These are phyloP conservation scores for Eilema sororculum DNA, from an alignment of 2,888 invertebrate genomes.

Conservation along the genomic window DNA sequence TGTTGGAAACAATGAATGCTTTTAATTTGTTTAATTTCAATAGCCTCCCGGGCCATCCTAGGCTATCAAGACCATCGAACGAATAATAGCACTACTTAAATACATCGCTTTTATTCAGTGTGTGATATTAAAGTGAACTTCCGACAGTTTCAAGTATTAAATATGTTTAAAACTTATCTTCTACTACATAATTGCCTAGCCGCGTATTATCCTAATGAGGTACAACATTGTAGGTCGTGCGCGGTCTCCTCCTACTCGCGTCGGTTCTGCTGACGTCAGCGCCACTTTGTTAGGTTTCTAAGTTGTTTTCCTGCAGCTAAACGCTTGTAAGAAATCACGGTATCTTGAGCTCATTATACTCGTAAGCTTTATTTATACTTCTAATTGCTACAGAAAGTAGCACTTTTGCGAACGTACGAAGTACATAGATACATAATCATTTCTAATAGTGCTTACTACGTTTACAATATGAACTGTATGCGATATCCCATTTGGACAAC, in stretches of 20 bases:
- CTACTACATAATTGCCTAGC: background rate
- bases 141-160: background rate
- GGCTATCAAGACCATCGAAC: no score
- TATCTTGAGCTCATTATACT: constrained; percentile 21
- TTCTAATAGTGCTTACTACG: no score
- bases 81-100: no score
- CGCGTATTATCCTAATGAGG: constrained; percentile 8
- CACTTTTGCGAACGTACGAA: no score
- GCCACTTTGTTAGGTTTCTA: constrained; percentile 11
- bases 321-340: constrained; percentile 5
- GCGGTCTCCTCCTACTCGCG: no score
- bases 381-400: no score
- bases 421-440: no score
- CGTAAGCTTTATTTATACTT: background rate
- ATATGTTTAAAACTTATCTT: background rate
- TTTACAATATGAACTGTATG: no score
- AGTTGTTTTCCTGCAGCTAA: constrained; percentile 1
- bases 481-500: no score
- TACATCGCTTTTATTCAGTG: background rate
- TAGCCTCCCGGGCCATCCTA: no score
- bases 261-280: background rate
- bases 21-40: no score
- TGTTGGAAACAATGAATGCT: no score
- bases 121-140: background rate
- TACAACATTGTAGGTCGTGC: constrained; percentile 42